A percentile compares a stretch with the other conserved stretches of the same genome.
Evolutionary conservation across 2,888 invertebrate species (phyloP).

Genomic region (Vesta saturnalis): DNA sequence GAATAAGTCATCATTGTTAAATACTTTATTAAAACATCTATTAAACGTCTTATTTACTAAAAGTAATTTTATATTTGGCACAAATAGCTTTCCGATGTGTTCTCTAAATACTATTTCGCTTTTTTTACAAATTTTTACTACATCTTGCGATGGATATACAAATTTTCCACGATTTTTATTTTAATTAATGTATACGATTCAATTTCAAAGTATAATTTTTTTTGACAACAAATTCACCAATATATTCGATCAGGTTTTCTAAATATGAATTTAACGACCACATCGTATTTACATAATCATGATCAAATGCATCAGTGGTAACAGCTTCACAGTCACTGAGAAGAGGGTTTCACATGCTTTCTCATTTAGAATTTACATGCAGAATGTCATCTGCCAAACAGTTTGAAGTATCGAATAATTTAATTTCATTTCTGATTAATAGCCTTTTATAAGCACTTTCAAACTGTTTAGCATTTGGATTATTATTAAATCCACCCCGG

Average conservation of each 20-base stretch:
- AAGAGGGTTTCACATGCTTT: too few species aligned
- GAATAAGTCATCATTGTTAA: not conserved
- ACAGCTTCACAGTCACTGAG: not conserved
- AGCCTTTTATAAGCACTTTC: too few species aligned
- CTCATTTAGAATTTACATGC: constrained; percentile 10
- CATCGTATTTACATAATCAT: constrained; percentile 11
- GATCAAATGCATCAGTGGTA: not conserved
- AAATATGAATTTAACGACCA: constrained; percentile 16
- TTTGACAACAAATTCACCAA: constrained; percentile 25
- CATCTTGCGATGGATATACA: not conserved
- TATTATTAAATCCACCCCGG: constrained; percentile 35
- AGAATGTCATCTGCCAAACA: constrained; percentile 26
- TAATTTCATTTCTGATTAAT: too few species aligned
- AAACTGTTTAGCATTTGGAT: too few species aligned
- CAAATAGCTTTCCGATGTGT: not conserved
- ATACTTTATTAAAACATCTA: too few species aligned
- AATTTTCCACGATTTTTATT: constrained; percentile 9
- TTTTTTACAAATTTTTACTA: constrained; percentile 3
- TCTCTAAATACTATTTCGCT: constrained; percentile 8
- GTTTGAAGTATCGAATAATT: constrained; percentile 19
- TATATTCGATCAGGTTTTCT: constrained; percentile 29
- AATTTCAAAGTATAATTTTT: not conserved
- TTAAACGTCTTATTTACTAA: not conserved
- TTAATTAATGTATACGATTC: not conserved
- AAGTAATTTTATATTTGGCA: not conserved